These are phyloP conservation scores for Trichacis sp. DNA, from an alignment of 2,888 invertebrate species.

Conservation along the genomic window DNA sequence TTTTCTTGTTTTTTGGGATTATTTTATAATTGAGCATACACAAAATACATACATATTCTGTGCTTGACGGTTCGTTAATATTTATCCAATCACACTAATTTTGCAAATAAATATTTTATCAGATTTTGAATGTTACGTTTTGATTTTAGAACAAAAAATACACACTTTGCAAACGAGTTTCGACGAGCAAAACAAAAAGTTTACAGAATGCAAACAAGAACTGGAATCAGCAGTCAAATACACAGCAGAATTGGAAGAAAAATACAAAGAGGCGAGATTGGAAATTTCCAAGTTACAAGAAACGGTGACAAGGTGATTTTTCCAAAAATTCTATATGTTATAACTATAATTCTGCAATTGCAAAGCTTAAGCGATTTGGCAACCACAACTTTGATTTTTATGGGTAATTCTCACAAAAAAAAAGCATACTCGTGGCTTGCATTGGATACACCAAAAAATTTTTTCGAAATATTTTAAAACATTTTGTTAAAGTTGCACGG, in stretches of 20 bases:
- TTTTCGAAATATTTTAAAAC: too few relatives aligned
- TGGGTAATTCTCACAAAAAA: too few relatives aligned
- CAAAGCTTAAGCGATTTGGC: too few relatives aligned
- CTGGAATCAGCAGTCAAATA: slow-evolving; percentile 29
- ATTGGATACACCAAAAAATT: too few relatives aligned
- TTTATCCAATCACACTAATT: background rate
- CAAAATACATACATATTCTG: background rate
- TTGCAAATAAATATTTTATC: background rate
- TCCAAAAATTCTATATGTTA: too few relatives aligned
- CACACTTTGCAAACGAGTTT: slow-evolving; percentile 17
- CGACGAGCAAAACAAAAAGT: slow-evolving; percentile 15
- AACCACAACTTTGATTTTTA: too few relatives aligned
- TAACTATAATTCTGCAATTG: too few relatives aligned
- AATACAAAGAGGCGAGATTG: slow-evolving; percentile 74
- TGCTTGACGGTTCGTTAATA: background rate
- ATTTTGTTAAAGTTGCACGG: too few relatives aligned
- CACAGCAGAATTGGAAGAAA: slow-evolving; percentile 70
- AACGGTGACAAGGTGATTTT: slow-evolving; percentile 73
- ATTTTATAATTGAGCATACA: too few relatives aligned
- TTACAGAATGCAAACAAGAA: slow-evolving; percentile 33
- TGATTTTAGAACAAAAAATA: slow-evolving; percentile 21
- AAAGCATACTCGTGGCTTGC: too few relatives aligned
- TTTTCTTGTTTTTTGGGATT: too few relatives aligned
- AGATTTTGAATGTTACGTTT: background rate
- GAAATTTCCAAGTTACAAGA: slow-evolving; percentile 78